A percentile compares a stretch with the other conserved stretches of the same genome.
phyloP scores from a whole-genome alignment of 2,113 vertebrate species.

The Carollia perspicillata region DNA sequence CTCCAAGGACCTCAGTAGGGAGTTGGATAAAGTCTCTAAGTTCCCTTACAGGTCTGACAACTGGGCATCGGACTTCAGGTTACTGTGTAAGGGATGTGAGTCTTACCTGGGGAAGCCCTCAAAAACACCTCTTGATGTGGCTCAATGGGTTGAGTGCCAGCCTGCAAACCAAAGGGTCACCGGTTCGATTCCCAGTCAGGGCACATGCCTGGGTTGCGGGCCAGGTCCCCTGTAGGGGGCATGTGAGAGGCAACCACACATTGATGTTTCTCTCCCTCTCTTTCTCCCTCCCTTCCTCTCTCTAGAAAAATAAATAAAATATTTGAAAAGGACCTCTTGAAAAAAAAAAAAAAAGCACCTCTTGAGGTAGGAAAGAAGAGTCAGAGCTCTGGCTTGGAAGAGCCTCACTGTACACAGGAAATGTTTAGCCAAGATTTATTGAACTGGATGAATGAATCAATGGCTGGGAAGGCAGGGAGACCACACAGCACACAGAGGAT shows the following conservation, averaged over 20 bases:
- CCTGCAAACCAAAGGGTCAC: too few relatives aligned
- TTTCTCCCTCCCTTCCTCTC: too few relatives aligned
- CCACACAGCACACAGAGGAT: constrained; percentile 28
- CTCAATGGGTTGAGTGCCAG: too few relatives aligned
- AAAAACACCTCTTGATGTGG: background rate
- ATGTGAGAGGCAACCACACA: too few relatives aligned
- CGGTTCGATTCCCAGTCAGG: too few relatives aligned
- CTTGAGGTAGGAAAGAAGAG: constrained; percentile 49
- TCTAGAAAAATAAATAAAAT: too few relatives aligned
- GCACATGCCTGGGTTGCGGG: too few relatives aligned
- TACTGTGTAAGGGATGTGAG: background rate
- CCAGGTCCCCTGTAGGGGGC: too few relatives aligned
- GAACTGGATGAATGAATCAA: constrained; percentile 41
- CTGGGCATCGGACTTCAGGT: constrained; percentile 2
- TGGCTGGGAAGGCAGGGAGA: background rate
- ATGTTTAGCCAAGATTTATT: constrained; percentile 50
- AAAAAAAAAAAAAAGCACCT: background rate
- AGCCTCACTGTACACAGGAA: constrained; percentile 33
- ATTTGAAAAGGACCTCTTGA: too few relatives aligned
- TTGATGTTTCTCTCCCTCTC: too few relatives aligned
- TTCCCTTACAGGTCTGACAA: constrained; percentile 23
- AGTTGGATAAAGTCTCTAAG: constrained; percentile 17
- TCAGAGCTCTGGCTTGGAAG: constrained; percentile 7
- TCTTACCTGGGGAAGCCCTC: constrained; percentile 24
- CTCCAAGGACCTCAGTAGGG: background rate